These are phyloP conservation scores for Embidobia sp. DNA, from an alignment of 2,888 invertebrate genomes.

Conservation along the genomic window DNA sequence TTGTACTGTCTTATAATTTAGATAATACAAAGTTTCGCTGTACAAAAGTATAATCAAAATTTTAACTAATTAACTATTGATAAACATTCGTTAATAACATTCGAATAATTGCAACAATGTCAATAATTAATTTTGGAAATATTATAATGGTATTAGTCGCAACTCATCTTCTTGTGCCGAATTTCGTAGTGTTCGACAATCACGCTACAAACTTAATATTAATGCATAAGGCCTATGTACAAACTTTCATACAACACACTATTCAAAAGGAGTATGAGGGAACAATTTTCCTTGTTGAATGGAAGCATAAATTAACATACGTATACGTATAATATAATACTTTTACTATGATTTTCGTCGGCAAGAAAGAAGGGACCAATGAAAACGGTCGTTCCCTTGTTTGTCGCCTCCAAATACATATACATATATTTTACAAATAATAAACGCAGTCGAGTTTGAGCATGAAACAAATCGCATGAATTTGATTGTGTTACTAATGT, in stretches of 20 bases:
- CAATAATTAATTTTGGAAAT: conserved; percentile 32
- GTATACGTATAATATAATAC: conserved; percentile 52
- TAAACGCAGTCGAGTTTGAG: conserved; percentile 54
- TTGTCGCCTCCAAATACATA: conserved; percentile 34
- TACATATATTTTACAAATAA: conserved; percentile 38
- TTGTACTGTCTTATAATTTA: conserved; percentile 52
- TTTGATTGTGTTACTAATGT: conserved; percentile 21
- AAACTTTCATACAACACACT: conserved; percentile 74
- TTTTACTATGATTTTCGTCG: conserved; percentile 16
- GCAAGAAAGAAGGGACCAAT: conserved; percentile 19
- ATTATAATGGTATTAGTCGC: conserved; percentile 51
- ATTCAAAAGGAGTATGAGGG: conserved; percentile 45
- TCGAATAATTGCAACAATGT: conserved; percentile 47
- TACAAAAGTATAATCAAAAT: conserved; percentile 51
- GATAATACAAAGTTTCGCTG: conserved; percentile 52
- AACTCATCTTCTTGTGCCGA: conserved; percentile 9
- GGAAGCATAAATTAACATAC: conserved; percentile 36
- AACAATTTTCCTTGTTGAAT: conserved; percentile 51
- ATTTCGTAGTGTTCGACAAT: conserved; percentile 1
- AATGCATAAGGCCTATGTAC: conserved; percentile 72
- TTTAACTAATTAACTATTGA: conserved; percentile 50
- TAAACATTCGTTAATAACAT: conserved; percentile 58
- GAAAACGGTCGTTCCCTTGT: neutral
- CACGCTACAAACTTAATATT: conserved; percentile 51
- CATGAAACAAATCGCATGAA: conserved; percentile 43